A percentile compares a stretch with the other conserved stretches of the same genome.
Evolutionary conservation across 1,140 invertebrate species (phyloP).

Genomic region (Galleria mellonella): DNA sequence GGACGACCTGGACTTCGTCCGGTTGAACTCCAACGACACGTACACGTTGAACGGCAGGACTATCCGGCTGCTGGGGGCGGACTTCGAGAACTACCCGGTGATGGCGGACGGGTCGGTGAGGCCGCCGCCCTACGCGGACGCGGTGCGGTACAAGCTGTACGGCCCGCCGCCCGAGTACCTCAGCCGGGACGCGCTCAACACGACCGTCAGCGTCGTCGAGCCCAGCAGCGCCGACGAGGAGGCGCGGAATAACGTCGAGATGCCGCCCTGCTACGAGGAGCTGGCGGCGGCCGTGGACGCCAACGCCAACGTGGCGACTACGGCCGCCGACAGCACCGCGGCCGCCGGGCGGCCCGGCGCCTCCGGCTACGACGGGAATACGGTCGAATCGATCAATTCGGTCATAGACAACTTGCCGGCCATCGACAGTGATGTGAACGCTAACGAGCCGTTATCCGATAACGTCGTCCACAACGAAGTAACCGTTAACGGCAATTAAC

Average conservation of each 20-base stretch:
- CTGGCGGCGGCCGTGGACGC: constrained; percentile 18
- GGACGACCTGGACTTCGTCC: constrained; percentile 45
- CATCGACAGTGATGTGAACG: constrained; percentile 51
- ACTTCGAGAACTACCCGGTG: constrained; percentile 52
- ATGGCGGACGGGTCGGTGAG: constrained; percentile 40
- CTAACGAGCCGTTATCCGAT: constrained; percentile 12
- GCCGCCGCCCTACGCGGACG: constrained; percentile 76
- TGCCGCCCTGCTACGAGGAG: constrained; percentile 59
- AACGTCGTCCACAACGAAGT: constrained; percentile 19
- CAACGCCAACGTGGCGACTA: constrained; percentile 21
- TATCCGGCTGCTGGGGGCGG: constrained; percentile 51
- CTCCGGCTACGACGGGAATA: constrained; percentile 9
- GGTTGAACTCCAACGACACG: constrained; percentile 44
- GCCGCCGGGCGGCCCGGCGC: constrained; percentile 48
- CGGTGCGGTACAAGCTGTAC: constrained; percentile 62
- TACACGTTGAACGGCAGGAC: constrained; percentile 64
- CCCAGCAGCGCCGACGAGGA: constrained; percentile 24
- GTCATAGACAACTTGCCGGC: constrained; percentile 55
- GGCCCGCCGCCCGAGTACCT: constrained; percentile 76
- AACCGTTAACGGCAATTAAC: neutral
- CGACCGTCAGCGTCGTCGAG: neutral
- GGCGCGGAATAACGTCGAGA: constrained; percentile 48
- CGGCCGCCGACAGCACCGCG: constrained; percentile 37
- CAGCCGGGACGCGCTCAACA: constrained; percentile 63
- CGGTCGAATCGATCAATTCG: constrained; percentile 30